Base-by-base conservation (phyloP, 92 coral and sea anemone genomes). In the Bergia sp. region DNA sequence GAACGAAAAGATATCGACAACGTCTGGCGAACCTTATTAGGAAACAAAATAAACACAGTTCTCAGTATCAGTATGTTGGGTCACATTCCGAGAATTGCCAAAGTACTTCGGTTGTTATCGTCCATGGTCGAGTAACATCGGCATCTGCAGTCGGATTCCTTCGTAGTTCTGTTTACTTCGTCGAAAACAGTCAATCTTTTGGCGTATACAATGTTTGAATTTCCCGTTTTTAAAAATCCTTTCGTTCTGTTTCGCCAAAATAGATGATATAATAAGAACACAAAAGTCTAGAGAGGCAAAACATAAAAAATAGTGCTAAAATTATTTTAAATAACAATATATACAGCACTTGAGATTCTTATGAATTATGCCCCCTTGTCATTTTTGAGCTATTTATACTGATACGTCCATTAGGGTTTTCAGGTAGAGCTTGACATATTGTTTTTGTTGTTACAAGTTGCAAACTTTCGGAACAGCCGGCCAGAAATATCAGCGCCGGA, bases 81-180 rank as follows among this genome's bases (percentile, higher is more conserved):
- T 71, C 87, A 84, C 79, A 84, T 84, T 84, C 87, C 65, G 77
- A 84, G 77, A 45, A 84, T 84, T 23, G 78, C 76, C 87, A 78
- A 23, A 83, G 87, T 69, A 45, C 87, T 37, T 84, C 87, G 87
- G 79, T 37, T 84, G 67, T 69, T 71, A 36, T 84, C 87, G 79
- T 74, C 29, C 21, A 18, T 21, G 64, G 64, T 36, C 43, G 66
- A 84, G 16, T 84, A 38, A 41, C 87, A 47, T 84, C 87, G 86
- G 86, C 20, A 82, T 82, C 55, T 82, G 36, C 18, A 65, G 18
- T 82, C 86, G 87, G 78, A 84, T 71, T 71, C 67, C 42, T 66
- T 72, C 79, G 79, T 65, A 7, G 53, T 65, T 5, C 8, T 45
- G 50, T 7, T 42, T 39, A 6, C 47, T 41, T 65, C 73, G 6